Percentiles rank a stretch among this genome's conserved stretches.
These are phyloP conservation scores for Cordilura impudica DNA, from an alignment of 2,888 invertebrate species.

Conservation along the genomic window DNA sequence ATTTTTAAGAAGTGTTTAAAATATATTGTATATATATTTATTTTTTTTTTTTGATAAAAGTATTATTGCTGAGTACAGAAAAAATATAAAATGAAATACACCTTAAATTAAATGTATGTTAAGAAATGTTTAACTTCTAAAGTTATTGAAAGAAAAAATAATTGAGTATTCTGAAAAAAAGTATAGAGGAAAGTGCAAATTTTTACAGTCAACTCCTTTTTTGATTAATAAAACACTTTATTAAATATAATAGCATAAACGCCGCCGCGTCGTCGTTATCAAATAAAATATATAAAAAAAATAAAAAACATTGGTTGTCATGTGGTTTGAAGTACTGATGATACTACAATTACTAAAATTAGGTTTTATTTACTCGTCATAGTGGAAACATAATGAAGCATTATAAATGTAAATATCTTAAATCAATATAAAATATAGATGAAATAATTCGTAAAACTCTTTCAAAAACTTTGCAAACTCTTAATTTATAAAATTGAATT, in stretches of 20 bases:
- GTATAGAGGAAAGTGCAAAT: neutral
- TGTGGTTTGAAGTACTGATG: constrained; percentile 33
- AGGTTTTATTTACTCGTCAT: neutral
- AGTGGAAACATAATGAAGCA: too few species aligned
- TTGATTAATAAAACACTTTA: neutral
- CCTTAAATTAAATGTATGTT: constrained; percentile 37
- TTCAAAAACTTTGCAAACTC: too few species aligned
- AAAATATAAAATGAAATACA: constrained; percentile 47
- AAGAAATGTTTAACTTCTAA: constrained; percentile 16
- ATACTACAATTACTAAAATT: neutral
- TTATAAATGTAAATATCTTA: too few species aligned
- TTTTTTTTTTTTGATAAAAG: constrained; percentile 31
- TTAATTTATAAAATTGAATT: too few species aligned
- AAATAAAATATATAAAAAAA: constrained; percentile 28
- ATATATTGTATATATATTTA: constrained; percentile 3
- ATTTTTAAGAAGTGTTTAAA: constrained; percentile 1
- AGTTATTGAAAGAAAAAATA: neutral
- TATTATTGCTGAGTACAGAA: constrained; percentile 45
- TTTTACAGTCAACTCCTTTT: neutral
- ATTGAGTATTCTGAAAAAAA: neutral
- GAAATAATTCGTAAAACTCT: too few species aligned
- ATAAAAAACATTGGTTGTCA: constrained; percentile 40
- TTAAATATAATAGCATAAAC: constrained; percentile 1
- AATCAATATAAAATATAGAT: too few species aligned
- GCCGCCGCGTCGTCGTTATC: constrained; percentile 15